These are phyloP conservation scores for Chaenodraco wilsoni DNA, from an alignment of 2,797 vertebrate genomes.

Conservation along the genomic window DNA sequence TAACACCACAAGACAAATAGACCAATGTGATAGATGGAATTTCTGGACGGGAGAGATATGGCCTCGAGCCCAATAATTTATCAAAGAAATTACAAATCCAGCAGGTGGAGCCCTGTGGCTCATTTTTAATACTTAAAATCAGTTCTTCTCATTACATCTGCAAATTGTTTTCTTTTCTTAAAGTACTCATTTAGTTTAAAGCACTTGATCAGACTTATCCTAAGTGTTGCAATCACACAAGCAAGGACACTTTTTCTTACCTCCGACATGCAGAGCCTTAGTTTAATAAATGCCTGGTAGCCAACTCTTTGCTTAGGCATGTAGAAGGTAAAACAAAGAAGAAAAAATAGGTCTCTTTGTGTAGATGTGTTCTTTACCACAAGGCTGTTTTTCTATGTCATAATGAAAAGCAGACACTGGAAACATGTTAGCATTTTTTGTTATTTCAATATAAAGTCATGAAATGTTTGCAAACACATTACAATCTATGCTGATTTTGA, in stretches of 20 bases:
- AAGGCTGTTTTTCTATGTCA: neutral
- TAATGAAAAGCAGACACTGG: neutral
- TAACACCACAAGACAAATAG: conserved; percentile 26
- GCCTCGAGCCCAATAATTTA: conserved; percentile 15
- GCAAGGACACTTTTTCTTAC: neutral
- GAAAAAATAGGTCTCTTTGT: neutral
- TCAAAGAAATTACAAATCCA: conserved; percentile 50
- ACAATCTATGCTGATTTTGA: neutral
- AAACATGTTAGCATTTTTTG: neutral
- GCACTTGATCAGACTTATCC: conserved; percentile 1
- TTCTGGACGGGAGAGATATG: conserved; percentile 28
- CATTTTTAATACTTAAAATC: conserved; percentile 22
- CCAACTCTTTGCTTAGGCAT: neutral
- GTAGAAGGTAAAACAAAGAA: neutral
- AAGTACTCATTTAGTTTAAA: neutral
- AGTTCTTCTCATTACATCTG: conserved; percentile 1
- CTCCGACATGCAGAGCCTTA: neutral
- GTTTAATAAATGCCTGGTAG: neutral
- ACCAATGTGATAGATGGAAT: neutral
- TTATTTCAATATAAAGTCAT: neutral
- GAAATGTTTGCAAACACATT: neutral
- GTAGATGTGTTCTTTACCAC: neutral
- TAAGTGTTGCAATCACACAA: conserved; percentile 11
- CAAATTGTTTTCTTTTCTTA: conserved; percentile 2
- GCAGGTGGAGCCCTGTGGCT: conserved; percentile 68